These are phyloP conservation scores for Spheniscus humboldti DNA, from an alignment of 2,797 vertebrate species.

Conservation along the genomic window DNA sequence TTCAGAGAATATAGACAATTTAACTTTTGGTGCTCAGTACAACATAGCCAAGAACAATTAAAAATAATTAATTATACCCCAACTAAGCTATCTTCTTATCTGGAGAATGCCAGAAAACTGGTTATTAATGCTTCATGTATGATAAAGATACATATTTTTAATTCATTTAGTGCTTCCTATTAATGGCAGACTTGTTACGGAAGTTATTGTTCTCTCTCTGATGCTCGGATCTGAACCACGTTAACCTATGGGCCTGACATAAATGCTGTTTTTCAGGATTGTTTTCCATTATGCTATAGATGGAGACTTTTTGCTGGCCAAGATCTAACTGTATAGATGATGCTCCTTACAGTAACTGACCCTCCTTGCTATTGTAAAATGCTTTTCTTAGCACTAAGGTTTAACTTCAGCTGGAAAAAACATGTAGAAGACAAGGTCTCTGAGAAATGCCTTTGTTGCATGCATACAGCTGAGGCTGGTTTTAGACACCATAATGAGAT, in stretches of 20 bases:
- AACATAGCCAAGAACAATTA: slow-evolving; percentile 46
- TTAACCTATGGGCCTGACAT: background rate
- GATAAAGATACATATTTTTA: background rate
- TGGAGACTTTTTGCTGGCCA: background rate
- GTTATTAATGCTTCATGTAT: background rate
- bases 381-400: background rate
- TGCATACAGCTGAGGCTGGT: background rate
- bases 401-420: background rate
- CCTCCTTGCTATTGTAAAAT: background rate
- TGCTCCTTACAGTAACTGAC: background rate
- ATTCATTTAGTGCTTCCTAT: background rate
- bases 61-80: slow-evolving; percentile 33
- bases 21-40: background rate
- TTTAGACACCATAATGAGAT: background rate
- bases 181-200: background rate
- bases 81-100: slow-evolving; percentile 11
- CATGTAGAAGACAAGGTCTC: background rate
- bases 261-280: background rate
- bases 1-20: slow-evolving; percentile 5
- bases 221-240: background rate
- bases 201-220: background rate
- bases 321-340: background rate
- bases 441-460: background rate
- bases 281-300: background rate
- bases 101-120: background rate